These are phyloP conservation scores for Taenioides sp. DNA, from an alignment of 2,797 vertebrate species.

Conservation along the genomic window DNA sequence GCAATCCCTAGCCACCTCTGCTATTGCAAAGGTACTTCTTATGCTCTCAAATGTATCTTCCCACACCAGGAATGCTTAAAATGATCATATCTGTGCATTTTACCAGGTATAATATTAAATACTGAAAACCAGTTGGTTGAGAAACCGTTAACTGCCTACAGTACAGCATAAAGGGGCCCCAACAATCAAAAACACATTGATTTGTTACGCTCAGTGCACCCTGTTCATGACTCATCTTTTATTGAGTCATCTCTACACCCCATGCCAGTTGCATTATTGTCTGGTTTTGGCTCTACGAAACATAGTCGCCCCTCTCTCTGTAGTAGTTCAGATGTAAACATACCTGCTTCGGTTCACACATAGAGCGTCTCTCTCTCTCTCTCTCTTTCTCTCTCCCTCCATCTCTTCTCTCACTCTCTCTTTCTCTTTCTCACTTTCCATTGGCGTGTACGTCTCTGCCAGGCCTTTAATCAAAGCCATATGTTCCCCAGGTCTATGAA, in stretches of 20 bases:
- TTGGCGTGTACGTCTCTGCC: conserved; percentile 53
- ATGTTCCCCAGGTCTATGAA: conserved; percentile 73
- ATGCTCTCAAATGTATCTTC: not conserved
- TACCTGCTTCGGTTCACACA: conserved; percentile 3
- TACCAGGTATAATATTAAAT: not conserved
- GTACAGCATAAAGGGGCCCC: not conserved
- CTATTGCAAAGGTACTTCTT: not conserved
- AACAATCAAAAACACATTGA: not conserved
- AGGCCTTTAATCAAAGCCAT: conserved; percentile 77
- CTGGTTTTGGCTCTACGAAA: conserved; percentile 16
- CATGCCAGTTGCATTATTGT: not conserved
- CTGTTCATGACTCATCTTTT: conserved; percentile 43
- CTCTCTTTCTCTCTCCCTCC: not conserved
- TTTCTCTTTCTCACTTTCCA: conserved; percentile 53
- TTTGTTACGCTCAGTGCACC: conserved; percentile 7
- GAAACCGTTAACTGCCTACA: not conserved
- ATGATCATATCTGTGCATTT: not conserved
- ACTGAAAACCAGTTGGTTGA: not conserved
- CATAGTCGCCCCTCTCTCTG: conserved; percentile 33
- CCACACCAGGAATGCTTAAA: not conserved
- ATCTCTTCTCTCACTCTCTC: not conserved
- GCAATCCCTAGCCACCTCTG: not conserved
- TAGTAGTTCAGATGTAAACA: conserved; percentile 34
- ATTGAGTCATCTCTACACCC: conserved; percentile 18
- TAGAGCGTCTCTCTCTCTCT: conserved; percentile 4